These are phyloP conservation scores for Drosophila melanica DNA, from an alignment of 1,140 invertebrate species.

Conservation along the genomic window DNA sequence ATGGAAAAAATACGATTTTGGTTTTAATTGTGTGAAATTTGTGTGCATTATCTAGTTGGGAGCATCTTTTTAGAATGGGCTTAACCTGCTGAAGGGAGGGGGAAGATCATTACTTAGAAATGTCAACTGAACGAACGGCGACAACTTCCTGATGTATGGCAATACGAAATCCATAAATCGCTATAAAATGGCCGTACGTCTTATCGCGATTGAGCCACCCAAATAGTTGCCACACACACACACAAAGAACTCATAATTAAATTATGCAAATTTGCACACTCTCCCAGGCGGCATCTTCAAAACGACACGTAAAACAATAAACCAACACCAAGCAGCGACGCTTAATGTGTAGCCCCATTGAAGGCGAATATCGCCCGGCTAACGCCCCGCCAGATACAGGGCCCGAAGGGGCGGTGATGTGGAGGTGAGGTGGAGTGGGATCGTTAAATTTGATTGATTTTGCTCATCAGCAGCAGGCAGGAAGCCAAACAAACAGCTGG, in stretches of 20 bases:
- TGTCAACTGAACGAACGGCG: slow-evolving; percentile 23
- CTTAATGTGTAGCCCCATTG: slow-evolving; percentile 36
- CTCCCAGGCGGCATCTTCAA: slow-evolving; percentile 64
- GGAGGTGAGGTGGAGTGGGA: slow-evolving; percentile 45
- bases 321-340: slow-evolving; percentile 37
- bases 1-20: slow-evolving; percentile 40
- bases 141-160: slow-evolving; percentile 67
- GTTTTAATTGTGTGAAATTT: slow-evolving; percentile 73
- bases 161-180: slow-evolving; percentile 64
- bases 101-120: slow-evolving; percentile 41
- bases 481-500: slow-evolving; percentile 59
- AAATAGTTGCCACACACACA: slow-evolving; percentile 61
- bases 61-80: slow-evolving; percentile 6
- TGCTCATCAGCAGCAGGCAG: slow-evolving; percentile 48
- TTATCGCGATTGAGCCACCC: slow-evolving; percentile 75
- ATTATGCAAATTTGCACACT: slow-evolving; percentile 74
- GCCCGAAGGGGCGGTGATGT: not conserved
- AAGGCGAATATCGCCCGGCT: slow-evolving; percentile 13
- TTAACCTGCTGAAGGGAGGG: slow-evolving; percentile 2
- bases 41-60: slow-evolving; percentile 13
- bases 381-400: slow-evolving; percentile 15
- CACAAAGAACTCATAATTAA: slow-evolving; percentile 79
- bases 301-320: slow-evolving; percentile 54
- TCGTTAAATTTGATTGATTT: slow-evolving; percentile 81
- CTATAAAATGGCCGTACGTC: slow-evolving; percentile 53